A percentile compares a stretch with the other conserved stretches of the same genome.
phyloP scores from a whole-genome alignment of 1,140 invertebrate genomes.

The Laupala kohalensis region DNA sequence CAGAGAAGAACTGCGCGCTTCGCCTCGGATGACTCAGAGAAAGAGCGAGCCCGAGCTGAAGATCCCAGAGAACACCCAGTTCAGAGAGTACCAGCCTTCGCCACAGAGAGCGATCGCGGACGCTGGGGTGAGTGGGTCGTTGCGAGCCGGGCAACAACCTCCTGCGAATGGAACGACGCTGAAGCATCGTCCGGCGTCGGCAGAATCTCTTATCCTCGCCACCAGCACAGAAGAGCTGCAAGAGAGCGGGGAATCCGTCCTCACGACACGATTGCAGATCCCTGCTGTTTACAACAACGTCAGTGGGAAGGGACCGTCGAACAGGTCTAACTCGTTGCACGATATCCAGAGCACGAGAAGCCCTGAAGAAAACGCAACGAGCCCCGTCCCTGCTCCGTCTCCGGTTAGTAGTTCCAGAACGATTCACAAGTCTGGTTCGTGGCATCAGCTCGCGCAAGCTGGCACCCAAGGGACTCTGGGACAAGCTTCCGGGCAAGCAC shows the following conservation, averaged over 20 bases:
- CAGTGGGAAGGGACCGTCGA: not conserved
- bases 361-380: conserved; percentile 11
- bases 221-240: conserved; percentile 24
- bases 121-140: not conserved
- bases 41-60: conserved; percentile 11
- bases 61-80: conserved; percentile 7
- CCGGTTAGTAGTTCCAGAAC: conserved; percentile 19
- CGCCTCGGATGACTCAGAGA: conserved; percentile 1
- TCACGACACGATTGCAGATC: conserved; percentile 32
- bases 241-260: conserved; percentile 26
- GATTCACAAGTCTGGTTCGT: conserved; percentile 65
- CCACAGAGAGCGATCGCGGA: not conserved
- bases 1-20: too few relatives aligned
- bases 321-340: conserved; percentile 9
- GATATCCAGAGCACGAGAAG: not conserved
- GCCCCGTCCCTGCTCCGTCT: not conserved
- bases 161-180: not conserved
- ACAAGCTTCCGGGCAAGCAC: conserved; percentile 10
- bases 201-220: conserved; percentile 14
- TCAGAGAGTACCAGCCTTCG: not conserved
- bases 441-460: conserved; percentile 52
- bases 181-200: conserved; percentile 5
- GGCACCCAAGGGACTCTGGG: conserved; percentile 9
- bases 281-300: conserved; percentile 18
- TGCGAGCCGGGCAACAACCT: not conserved